phyloP scores from a whole-genome alignment of 2,113 vertebrate genomes.

The Malaclemys terrapin region DNA sequence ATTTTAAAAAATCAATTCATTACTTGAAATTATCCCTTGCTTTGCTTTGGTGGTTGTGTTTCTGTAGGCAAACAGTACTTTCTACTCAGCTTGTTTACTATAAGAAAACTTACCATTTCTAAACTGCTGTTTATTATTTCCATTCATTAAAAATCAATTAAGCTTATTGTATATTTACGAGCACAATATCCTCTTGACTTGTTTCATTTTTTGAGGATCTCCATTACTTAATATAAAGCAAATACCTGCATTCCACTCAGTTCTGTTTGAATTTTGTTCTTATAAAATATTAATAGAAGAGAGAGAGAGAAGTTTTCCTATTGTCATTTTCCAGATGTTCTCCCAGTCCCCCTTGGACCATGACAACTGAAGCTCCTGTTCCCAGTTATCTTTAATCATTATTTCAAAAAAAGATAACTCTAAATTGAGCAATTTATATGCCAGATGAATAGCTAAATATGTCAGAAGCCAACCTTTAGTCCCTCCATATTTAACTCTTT shows the following conservation, averaged over 20 bases:
- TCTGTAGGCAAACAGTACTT: neutral
- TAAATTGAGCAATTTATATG: neutral
- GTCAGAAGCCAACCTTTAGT: neutral
- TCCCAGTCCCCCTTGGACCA: neutral
- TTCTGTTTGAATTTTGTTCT: neutral
- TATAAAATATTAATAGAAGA: neutral
- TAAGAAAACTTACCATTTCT: neutral
- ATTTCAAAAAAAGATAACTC: neutral
- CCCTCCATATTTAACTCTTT: neutral
- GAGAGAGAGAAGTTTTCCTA: neutral
- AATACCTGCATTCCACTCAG: neutral
- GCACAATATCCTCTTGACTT: neutral
- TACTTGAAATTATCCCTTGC: neutral
- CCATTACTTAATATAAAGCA: neutral
- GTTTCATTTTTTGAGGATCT: neutral
- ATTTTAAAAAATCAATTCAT: neutral
- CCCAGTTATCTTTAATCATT: neutral
- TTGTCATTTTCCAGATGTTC: neutral
- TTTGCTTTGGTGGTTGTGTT: neutral
- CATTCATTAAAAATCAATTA: neutral
- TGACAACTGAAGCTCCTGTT: neutral
- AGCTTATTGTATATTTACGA: neutral
- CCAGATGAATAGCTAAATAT: neutral
- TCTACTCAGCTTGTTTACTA: neutral
- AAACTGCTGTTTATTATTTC: neutral